Percentiles rank a stretch among this genome's conserved stretches.
These are phyloP conservation scores for Drosophila arawakana DNA, from an alignment of 1,140 invertebrate genomes.

Conservation along the genomic window DNA sequence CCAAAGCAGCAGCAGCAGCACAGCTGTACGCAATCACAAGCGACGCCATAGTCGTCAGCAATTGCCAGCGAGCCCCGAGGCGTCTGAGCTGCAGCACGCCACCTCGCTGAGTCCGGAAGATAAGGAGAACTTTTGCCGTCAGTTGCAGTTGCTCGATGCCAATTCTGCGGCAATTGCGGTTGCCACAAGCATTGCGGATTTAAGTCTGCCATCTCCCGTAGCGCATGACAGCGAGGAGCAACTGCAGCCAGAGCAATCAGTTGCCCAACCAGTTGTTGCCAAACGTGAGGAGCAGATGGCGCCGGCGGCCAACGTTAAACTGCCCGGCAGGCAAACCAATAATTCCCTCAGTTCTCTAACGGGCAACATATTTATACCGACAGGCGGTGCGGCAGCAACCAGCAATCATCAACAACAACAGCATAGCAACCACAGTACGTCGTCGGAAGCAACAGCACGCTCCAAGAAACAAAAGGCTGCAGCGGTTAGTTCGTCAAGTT, in stretches of 20 bases:
- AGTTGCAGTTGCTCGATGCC: slow-evolving; percentile 66
- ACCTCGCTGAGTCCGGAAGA: slow-evolving; percentile 78
- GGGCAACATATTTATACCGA: slow-evolving; percentile 91
- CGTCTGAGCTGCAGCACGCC: slow-evolving; percentile 35
- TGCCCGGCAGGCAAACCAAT: slow-evolving; percentile 92
- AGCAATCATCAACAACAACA: slow-evolving; percentile 37
- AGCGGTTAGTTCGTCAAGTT: slow-evolving; percentile 32
- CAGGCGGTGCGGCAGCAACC: slow-evolving; percentile 32
- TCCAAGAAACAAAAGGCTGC: slow-evolving; percentile 64
- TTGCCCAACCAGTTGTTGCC: slow-evolving; percentile 27
- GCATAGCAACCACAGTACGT: slow-evolving; percentile 28
- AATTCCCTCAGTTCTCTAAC: slow-evolving; percentile 93
- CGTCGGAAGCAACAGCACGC: slow-evolving; percentile 39
- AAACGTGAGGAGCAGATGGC: slow-evolving; percentile 70
- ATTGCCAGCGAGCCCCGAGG: slow-evolving; percentile 11
- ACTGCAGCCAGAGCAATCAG: slow-evolving; percentile 28
- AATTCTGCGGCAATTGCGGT: slow-evolving; percentile 76
- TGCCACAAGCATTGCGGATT: slow-evolving; percentile 71
- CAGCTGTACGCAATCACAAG: slow-evolving; percentile 24
- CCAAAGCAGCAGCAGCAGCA: slow-evolving; percentile 47
- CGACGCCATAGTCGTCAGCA: slow-evolving; percentile 40
- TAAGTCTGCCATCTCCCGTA: slow-evolving; percentile 68
- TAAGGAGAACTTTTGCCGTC: slow-evolving; percentile 81
- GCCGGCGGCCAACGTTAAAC: slow-evolving; percentile 85
- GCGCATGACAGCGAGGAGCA: slow-evolving; percentile 61